A percentile compares a stretch with the other conserved stretches of the same genome.
Evolutionary conservation across 1,140 invertebrate species (phyloP).

Genomic region (Temnothorax curvispinosus): DNA sequence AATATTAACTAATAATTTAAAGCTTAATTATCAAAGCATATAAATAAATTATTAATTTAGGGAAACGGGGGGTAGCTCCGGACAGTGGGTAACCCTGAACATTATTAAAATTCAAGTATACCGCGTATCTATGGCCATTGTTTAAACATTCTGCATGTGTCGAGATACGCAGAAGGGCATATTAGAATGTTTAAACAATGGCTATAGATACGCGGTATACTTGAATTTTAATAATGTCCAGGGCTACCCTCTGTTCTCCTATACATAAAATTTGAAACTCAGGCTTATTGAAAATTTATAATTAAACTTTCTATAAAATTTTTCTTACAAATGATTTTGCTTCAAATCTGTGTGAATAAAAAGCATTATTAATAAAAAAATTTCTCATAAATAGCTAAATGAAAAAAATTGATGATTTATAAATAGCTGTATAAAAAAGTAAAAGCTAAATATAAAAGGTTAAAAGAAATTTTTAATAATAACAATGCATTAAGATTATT

Average conservation of each 20-base stretch:
- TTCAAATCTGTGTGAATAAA: constrained; percentile 7
- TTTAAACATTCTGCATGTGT: too few relatives aligned
- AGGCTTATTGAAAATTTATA: neutral
- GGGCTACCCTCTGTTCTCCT: too few relatives aligned
- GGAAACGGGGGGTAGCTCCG: too few relatives aligned
- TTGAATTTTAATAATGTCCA: too few relatives aligned
- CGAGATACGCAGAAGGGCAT: too few relatives aligned
- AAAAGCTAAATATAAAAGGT: neutral
- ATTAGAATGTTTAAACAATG: too few relatives aligned
- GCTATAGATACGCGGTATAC: too few relatives aligned
- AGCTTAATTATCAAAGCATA: neutral
- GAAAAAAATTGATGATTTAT: neutral
- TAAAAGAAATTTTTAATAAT: neutral
- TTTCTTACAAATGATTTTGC: neutral
- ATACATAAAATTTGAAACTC: neutral
- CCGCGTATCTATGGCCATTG: too few relatives aligned
- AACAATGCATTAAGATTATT: neutral
- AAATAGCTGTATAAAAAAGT: neutral
- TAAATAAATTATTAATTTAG: neutral
- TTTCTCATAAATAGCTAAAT: neutral
- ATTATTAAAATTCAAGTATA: too few relatives aligned
- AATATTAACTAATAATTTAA: neutral
- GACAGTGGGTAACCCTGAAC: too few relatives aligned
- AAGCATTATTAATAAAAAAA: neutral
- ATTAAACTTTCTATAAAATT: neutral